phyloP scores from a whole-genome alignment of 2,888 invertebrate genomes.

The Carcina quercana region DNA sequence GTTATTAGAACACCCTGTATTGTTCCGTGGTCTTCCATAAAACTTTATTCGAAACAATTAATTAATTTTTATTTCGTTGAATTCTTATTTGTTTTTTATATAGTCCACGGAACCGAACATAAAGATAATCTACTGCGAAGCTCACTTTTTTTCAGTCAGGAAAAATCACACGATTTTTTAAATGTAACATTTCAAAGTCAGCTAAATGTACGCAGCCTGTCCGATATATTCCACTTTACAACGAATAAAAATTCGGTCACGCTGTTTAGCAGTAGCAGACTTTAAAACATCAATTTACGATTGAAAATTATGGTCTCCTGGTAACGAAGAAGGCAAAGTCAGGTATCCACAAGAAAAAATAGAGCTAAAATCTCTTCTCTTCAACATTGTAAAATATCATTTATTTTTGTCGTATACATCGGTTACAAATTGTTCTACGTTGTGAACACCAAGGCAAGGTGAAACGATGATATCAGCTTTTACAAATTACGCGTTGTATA shows the following conservation, averaged over 20 bases:
- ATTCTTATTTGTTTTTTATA: conserved; percentile 13
- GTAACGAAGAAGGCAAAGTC: conserved; percentile 62
- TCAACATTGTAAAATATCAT: conserved; percentile 72
- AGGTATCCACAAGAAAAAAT: conserved; percentile 62
- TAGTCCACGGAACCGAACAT: conserved; percentile 22
- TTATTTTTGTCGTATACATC: conserved; percentile 69
- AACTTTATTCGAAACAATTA: too few species aligned
- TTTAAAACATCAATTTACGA: conserved; percentile 7
- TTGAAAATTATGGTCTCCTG: conserved; percentile 46
- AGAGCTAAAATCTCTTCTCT: conserved; percentile 65
- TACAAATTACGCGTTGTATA: too few species aligned
- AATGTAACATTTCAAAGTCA: conserved; percentile 3
- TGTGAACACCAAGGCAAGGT: conserved; percentile 73
- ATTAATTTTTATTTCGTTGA: too few species aligned
- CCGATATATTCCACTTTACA: too few species aligned
- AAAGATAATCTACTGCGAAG: conserved; percentile 39
- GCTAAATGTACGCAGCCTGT: too few species aligned
- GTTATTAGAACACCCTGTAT: too few species aligned
- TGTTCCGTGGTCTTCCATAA: conserved; percentile 33
- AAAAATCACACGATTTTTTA: conserved; percentile 34
- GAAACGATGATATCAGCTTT: conserved; percentile 51
- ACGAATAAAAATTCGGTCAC: too few species aligned
- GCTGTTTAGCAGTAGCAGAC: too few species aligned
- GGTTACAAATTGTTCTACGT: conserved; percentile 72
- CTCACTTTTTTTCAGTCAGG: conserved; percentile 49